Evolutionary conservation across 2,888 invertebrate genomes (phyloP).

Genomic region (Catocala nupta): DNA sequence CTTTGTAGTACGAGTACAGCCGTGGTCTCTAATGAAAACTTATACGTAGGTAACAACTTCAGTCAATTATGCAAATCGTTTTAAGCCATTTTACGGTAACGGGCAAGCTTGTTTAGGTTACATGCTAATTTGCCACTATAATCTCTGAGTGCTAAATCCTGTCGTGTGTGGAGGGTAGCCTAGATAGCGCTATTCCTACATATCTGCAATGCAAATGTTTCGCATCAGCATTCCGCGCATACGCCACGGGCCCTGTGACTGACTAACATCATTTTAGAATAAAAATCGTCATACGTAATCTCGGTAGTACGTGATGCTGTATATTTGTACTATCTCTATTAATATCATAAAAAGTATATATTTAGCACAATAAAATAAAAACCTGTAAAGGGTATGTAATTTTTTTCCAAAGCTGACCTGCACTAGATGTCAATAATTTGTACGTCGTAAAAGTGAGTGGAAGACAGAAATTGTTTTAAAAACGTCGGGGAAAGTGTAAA

Average conservation of each 20-base stretch:
- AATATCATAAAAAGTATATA: not conserved
- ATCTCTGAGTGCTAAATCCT: slow-evolving; percentile 74
- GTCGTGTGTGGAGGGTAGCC: slow-evolving; percentile 46
- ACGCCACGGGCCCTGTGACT: slow-evolving; percentile 51
- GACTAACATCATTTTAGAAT: slow-evolving; percentile 50
- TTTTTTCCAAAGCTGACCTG: too few relatives aligned
- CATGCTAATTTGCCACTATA: slow-evolving; percentile 70
- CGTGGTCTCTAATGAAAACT: not conserved
- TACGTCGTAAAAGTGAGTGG: too few relatives aligned
- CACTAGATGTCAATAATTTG: too few relatives aligned
- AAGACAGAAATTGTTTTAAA: too few relatives aligned
- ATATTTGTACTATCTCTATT: slow-evolving; percentile 1
- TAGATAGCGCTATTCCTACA: slow-evolving; percentile 61
- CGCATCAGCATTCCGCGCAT: slow-evolving; percentile 62
- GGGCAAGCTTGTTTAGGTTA: slow-evolving; percentile 52
- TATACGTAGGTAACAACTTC: slow-evolving; percentile 2
- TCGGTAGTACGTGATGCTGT: slow-evolving; percentile 9
- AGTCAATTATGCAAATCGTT: slow-evolving; percentile 47
- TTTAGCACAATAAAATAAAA: not conserved
- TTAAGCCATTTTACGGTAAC: slow-evolving; percentile 43
- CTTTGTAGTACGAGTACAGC: too few relatives aligned
- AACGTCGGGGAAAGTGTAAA: too few relatives aligned
- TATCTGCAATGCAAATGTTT: slow-evolving; percentile 78
- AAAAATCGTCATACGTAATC: slow-evolving; percentile 23
- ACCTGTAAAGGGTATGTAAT: too few relatives aligned